Evolutionary conservation across 2,888 invertebrate genomes (phyloP).

Genomic region (Meteorus cinctellus): DNA sequence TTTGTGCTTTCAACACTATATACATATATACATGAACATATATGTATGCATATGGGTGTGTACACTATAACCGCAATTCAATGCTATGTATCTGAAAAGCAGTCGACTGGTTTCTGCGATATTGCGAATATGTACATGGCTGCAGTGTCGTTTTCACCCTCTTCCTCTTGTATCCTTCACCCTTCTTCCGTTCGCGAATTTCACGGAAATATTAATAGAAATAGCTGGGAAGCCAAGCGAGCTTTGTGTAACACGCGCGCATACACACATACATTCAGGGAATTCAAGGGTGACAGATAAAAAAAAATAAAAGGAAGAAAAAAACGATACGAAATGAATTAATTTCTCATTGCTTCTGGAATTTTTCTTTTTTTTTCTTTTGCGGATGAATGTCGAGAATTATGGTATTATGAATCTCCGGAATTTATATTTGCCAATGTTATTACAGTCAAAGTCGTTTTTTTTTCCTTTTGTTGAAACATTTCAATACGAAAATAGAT

Average conservation of each 20-base stretch:
- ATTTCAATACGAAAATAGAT: slow-evolving; percentile 23
- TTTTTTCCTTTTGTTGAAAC: not conserved
- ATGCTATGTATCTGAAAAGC: slow-evolving; percentile 20
- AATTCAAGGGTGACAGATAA: slow-evolving; percentile 28
- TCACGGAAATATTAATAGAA: slow-evolving; percentile 41
- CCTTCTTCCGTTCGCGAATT: slow-evolving; percentile 32
- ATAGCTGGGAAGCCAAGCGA: slow-evolving; percentile 39
- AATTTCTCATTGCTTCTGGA: slow-evolving; percentile 5
- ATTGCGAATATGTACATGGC: slow-evolving; percentile 18
- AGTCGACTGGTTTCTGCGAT: slow-evolving; percentile 2
- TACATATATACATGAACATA: slow-evolving; percentile 2
- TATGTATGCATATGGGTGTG: not conserved
- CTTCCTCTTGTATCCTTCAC: slow-evolving; percentile 22
- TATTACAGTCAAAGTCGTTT: slow-evolving; percentile 14
- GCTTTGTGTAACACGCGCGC: slow-evolving; percentile 30
- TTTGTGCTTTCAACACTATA: slow-evolving; percentile 19
- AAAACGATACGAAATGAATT: not conserved
- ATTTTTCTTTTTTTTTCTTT: not conserved
- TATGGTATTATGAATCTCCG: not conserved
- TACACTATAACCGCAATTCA: not conserved
- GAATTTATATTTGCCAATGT: slow-evolving; percentile 14
- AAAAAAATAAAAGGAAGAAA: slow-evolving; percentile 16
- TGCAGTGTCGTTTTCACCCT: slow-evolving; percentile 5
- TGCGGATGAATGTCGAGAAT: not conserved
- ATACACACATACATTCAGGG: slow-evolving; percentile 10